Evolutionary conservation across 2,888 invertebrate genomes (phyloP).

Genomic region (Sarcophaga rosellei): DNA sequence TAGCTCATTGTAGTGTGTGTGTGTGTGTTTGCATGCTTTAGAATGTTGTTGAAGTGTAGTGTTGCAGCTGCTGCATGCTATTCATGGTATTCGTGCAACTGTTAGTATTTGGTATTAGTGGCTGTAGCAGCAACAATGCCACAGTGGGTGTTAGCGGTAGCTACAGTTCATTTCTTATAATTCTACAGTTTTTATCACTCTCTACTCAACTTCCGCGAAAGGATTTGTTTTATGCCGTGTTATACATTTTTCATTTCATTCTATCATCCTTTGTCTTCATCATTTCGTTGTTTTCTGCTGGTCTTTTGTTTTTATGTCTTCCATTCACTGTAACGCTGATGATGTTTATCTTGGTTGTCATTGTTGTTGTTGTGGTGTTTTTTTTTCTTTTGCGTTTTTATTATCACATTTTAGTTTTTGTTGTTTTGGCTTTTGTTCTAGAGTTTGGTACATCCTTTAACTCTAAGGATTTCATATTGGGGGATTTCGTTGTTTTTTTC

Average conservation of each 20-base stretch:
- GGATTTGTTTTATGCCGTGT: slow-evolving; percentile 66
- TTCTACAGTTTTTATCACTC: slow-evolving; percentile 49
- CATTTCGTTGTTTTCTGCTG: slow-evolving; percentile 22
- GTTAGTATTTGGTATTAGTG: slow-evolving; percentile 18
- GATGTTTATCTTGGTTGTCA: slow-evolving; percentile 15
- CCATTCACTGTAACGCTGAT: slow-evolving; percentile 50
- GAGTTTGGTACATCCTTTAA: slow-evolving; percentile 50
- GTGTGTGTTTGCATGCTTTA: neutral
- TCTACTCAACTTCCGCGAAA: slow-evolving; percentile 53
- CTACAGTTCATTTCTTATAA: slow-evolving; percentile 34
- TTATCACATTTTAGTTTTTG: slow-evolving; percentile 8
- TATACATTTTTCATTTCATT: slow-evolving; percentile 68
- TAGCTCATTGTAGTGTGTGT: neutral
- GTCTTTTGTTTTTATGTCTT: slow-evolving; percentile 42
- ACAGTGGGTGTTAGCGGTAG: slow-evolving; percentile 28
- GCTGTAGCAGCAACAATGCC: neutral
- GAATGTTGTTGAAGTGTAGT: too few species aligned
- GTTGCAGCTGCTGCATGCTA: neutral
- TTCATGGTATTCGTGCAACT: neutral
- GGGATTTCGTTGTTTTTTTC: slow-evolving; percentile 38
- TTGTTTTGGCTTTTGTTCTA: neutral
- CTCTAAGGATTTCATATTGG: slow-evolving; percentile 48
- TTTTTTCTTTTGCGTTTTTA: neutral
- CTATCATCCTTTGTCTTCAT: slow-evolving; percentile 43
- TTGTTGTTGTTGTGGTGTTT: neutral